phyloP scores from a whole-genome alignment of 2,888 invertebrate genomes.

The Chalcosyrphus nemorum region DNA sequence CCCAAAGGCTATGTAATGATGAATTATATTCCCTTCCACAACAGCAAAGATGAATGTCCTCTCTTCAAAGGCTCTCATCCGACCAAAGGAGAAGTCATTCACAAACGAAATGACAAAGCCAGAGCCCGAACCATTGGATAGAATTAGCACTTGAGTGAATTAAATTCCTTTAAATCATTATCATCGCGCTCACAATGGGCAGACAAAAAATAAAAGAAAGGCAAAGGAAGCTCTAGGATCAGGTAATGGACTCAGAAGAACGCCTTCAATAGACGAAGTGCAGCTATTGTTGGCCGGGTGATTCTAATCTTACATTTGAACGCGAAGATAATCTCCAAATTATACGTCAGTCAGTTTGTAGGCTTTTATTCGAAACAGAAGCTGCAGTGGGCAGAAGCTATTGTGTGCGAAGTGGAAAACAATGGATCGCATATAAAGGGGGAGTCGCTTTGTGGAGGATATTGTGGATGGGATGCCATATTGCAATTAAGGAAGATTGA shows the following conservation, averaged over 20 bases:
- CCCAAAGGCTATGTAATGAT: not conserved
- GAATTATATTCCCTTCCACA: not conserved
- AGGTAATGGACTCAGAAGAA: conserved; percentile 38
- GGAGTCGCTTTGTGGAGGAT: not conserved
- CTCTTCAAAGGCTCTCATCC: conserved; percentile 25
- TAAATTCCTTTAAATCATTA: conserved; percentile 80
- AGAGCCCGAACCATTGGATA: no score
- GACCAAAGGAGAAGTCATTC: not conserved
- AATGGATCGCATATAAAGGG: not conserved
- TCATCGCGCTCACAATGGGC: conserved; percentile 55
- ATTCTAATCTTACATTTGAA: conserved; percentile 59
- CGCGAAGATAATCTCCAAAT: conserved; percentile 60
- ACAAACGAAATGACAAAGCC: no score
- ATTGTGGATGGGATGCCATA: not conserved
- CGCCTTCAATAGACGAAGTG: conserved; percentile 47
- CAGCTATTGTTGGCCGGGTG: conserved; percentile 55
- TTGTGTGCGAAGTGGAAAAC: not conserved
- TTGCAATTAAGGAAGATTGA: no score
- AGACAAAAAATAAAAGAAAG: conserved; percentile 52
- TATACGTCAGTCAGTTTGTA: conserved; percentile 58
- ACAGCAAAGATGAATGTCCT: conserved; percentile 20
- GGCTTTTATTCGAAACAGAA: conserved; percentile 49
- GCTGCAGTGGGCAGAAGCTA: conserved; percentile 33
- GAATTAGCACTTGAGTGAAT: conserved; percentile 80
- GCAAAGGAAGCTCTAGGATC: conserved; percentile 17